Percentiles rank a stretch among this genome's conserved stretches.
Conservation (phyloP, 2,113 vertebrate species). For the Mus spicilegus region DNA sequence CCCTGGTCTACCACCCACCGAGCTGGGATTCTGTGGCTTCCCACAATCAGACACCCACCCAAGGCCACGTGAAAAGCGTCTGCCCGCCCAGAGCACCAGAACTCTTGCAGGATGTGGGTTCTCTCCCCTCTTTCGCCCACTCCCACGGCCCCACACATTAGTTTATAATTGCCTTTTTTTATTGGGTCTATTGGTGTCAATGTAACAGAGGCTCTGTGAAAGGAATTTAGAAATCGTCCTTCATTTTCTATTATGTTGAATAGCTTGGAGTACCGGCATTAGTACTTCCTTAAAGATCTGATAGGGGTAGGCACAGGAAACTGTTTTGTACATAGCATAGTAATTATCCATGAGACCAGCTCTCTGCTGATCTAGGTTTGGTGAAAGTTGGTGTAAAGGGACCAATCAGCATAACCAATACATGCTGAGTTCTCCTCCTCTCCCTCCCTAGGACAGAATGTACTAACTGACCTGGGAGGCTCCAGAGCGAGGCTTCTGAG, state of each 20-base stretch:
- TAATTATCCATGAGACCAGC: background rate
- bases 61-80: too few species aligned
- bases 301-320: background rate
- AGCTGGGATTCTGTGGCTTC: too few species aligned
- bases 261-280: background rate
- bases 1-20: too few species aligned
- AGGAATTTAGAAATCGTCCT: background rate
- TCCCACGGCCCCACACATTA: background rate
- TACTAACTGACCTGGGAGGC: background rate
- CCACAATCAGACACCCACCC: too few species aligned
- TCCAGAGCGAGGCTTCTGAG: background rate
- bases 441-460: background rate
- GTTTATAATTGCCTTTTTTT: background rate
- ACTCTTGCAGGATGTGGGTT: too few species aligned
- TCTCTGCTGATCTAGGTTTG: background rate
- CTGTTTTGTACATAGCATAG: background rate
- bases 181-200: background rate
- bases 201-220: background rate
- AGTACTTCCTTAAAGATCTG: background rate
- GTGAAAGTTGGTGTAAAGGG: background rate
- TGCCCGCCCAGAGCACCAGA: too few species aligned
- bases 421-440: background rate
- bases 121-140: too few species aligned
- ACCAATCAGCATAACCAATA: background rate
- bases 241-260: background rate